A percentile compares a stretch with the other conserved stretches of the same genome.
phyloP scores from a whole-genome alignment of 2,888 invertebrate genomes.

The Sipha maydis region DNA sequence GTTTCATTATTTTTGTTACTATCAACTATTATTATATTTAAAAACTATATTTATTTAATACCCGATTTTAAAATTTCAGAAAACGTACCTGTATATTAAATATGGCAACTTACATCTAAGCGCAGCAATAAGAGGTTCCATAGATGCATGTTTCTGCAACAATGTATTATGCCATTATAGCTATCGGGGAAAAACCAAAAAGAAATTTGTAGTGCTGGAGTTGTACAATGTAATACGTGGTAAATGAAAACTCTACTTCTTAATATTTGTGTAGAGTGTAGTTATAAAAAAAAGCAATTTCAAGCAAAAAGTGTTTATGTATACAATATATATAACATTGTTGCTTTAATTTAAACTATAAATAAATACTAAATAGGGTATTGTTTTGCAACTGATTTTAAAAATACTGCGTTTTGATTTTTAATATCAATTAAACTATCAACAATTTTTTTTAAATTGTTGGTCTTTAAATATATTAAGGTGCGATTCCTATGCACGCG shows the following conservation, averaged over 20 bases:
- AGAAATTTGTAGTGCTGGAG: no score
- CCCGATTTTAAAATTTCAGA: neutral
- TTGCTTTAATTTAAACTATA: no score
- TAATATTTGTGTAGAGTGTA: neutral
- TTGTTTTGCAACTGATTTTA: no score
- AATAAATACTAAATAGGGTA: no score
- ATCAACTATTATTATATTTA: neutral
- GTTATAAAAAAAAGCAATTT: neutral
- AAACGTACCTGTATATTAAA: neutral
- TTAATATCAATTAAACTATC: no score
- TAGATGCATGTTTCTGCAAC: neutral
- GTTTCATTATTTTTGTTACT: no score
- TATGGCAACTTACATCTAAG: neutral
- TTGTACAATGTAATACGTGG: neutral
- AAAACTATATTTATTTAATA: no score
- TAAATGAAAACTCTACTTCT: neutral
- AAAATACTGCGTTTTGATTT: no score
- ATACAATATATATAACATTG: no score
- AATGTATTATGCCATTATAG: neutral
- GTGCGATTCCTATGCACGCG: no score
- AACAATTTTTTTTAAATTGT: no score
- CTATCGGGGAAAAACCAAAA: neutral
- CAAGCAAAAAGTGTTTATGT: neutral
- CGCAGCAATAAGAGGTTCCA: neutral
- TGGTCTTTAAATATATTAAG: no score